Evolutionary conservation across 2,888 invertebrate species (phyloP), one percentile per base, ranked within the genome.

Genomic region (Pyrocoelia pectoralis): DNA sequence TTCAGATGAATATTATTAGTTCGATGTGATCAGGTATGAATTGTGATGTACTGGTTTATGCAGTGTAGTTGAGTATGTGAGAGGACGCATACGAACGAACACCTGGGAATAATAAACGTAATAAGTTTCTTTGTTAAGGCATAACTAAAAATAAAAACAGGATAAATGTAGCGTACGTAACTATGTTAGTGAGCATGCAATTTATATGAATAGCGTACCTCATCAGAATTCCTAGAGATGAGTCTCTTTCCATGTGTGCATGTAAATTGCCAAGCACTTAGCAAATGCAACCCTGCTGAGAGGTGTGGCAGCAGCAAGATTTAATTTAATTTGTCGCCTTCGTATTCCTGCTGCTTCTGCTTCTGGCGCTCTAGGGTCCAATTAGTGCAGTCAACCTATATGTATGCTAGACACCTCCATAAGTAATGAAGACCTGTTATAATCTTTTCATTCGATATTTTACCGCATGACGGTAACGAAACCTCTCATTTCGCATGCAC

Each of bases 321-420:
- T 74, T 73, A 74, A 74, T 74, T 74, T 74, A 74, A 74, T 74
- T 74, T 74, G 72, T 73, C 74, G 72, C 74, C 73, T 72, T 70
- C 62, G 61, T 57, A 58, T 56, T 62, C 57, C 64, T 56, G 50
- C 53, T 64, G 59, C 56, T 63, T 59, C 58, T 58, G 63, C 66
- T 57, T 33, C 57, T 54, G 58, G 55, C 52, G 70, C 70, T 71
- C 68, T 71, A 73, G 73, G 72, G 72, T 71, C 73, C 73, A 73
- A 73, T 73, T 73, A 73, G 72, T 71, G 70, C 70, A 67, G 57
- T 66, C 68, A 72, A 70, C 72, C 71, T 70, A 70, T n/a, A n/a
- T 69, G 68, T 67, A 70, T 66, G 69, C 64, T 66, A 66, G 68
- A 70, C 69, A 67, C 68, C 60, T 66, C 56, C 59, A 63, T 60